phyloP scores from a whole-genome alignment of 2,113 vertebrate genomes.

The Eudorcas thomsonii region DNA sequence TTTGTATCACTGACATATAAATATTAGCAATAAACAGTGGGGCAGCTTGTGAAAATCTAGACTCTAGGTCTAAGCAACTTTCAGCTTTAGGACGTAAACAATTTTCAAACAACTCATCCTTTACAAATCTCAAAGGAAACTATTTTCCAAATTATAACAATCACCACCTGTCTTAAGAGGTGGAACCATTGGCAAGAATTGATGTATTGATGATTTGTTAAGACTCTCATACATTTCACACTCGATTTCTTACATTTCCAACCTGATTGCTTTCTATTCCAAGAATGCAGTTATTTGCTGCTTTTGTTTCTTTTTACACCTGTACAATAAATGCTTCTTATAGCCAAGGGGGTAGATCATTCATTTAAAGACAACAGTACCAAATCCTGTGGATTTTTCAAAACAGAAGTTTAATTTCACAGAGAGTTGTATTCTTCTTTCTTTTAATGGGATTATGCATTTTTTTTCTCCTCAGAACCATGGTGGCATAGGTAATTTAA shows the following conservation, averaged over 20 bases:
- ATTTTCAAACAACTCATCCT: background rate
- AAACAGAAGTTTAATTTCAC: constrained; percentile 22
- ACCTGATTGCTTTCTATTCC: constrained; percentile 17
- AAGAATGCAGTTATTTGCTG: background rate
- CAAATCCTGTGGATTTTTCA: background rate
- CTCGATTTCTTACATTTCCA: background rate
- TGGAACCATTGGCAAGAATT: background rate
- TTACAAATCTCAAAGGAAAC: background rate
- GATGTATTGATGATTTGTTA: constrained; percentile 11
- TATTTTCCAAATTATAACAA: background rate
- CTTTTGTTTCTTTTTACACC: constrained; percentile 44
- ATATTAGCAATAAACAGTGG: background rate
- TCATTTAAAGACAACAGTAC: constrained; percentile 52
- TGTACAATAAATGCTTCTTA: constrained; percentile 29
- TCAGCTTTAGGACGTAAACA: background rate
- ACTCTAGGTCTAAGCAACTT: background rate
- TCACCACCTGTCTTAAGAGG: background rate
- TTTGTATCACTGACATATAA: background rate
- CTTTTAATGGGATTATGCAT: constrained; percentile 14
- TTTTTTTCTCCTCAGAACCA: background rate
- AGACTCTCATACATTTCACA: constrained; percentile 35
- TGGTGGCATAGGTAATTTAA: background rate
- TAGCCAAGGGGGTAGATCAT: constrained; percentile 8
- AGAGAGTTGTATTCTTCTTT: background rate
- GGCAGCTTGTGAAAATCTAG: background rate